phyloP scores from a whole-genome alignment of 2,888 invertebrate genomes.

The Graphium colonna region DNA sequence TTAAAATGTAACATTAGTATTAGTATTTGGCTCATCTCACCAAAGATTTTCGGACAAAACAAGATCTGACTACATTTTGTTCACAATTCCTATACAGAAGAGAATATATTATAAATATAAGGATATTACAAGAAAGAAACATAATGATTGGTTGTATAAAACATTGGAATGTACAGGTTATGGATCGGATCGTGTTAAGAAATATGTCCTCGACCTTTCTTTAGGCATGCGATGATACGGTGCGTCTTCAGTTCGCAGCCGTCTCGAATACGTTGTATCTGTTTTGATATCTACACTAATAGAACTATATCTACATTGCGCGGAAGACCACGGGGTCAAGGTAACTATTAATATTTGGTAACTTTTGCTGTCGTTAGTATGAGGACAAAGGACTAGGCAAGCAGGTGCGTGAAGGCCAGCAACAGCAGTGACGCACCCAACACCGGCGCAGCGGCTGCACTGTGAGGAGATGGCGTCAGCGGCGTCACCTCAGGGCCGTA shows the following conservation, averaged over 20 bases:
- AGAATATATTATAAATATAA: constrained; percentile 46
- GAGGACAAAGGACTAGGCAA: constrained; percentile 52
- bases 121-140: constrained; percentile 31
- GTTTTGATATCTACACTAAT: constrained; percentile 36
- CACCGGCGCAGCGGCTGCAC: constrained; percentile 49
- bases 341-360: constrained; percentile 78
- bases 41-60: constrained; percentile 7
- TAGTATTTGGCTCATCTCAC: constrained; percentile 22
- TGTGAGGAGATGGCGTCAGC: constrained; percentile 33
- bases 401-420: constrained; percentile 55
- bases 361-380: constrained; percentile 54
- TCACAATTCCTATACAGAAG: constrained; percentile 9
- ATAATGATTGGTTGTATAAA: too few species aligned
- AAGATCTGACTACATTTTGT: constrained; percentile 13
- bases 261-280: constrained; percentile 44
- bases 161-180: constrained; percentile 64
- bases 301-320: constrained; percentile 69
- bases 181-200: constrained; percentile 57
- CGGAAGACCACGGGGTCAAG: constrained; percentile 63
- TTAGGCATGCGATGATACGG: constrained; percentile 37
- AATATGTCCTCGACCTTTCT: constrained; percentile 69
- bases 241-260: constrained; percentile 57
- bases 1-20: constrained; percentile 16
- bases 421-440: constrained; percentile 50
- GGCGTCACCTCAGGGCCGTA: constrained; percentile 64